Evolutionary conservation across 2,797 vertebrate species (phyloP).

Genomic region (Anisognathus igniventris): DNA sequence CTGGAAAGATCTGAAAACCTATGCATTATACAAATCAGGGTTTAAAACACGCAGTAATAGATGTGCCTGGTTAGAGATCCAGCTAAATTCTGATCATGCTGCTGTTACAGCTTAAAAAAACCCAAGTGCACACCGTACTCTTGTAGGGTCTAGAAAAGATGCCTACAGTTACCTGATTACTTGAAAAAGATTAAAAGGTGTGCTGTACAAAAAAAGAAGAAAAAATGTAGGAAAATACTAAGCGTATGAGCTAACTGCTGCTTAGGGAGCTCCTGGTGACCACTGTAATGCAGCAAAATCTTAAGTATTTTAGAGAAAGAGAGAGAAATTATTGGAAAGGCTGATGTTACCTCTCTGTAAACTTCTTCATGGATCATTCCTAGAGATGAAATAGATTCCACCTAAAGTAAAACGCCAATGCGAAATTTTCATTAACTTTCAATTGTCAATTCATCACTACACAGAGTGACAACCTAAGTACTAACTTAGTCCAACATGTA

Average conservation of each 20-base stretch:
- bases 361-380: neutral
- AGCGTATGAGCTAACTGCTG: neutral
- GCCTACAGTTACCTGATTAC: neutral
- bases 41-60: neutral
- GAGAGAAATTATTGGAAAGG: neutral
- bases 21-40: neutral
- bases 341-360: neutral
- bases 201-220: neutral
- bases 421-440: neutral
- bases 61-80: neutral
- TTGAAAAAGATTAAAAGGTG: neutral
- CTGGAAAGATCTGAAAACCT: conserved; percentile 27
- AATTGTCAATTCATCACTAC: neutral
- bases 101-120: neutral
- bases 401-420: neutral
- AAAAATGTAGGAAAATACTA: neutral
- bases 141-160: neutral
- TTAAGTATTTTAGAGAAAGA: neutral
- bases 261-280: neutral
- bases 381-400: neutral
- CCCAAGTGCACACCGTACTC: accelerated
- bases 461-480: neutral
- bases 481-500: neutral
- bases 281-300: neutral
- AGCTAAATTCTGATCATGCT: neutral